Base-by-base conservation (phyloP, 2,888 invertebrate genomes). In the Thera obeliscata region DNA sequence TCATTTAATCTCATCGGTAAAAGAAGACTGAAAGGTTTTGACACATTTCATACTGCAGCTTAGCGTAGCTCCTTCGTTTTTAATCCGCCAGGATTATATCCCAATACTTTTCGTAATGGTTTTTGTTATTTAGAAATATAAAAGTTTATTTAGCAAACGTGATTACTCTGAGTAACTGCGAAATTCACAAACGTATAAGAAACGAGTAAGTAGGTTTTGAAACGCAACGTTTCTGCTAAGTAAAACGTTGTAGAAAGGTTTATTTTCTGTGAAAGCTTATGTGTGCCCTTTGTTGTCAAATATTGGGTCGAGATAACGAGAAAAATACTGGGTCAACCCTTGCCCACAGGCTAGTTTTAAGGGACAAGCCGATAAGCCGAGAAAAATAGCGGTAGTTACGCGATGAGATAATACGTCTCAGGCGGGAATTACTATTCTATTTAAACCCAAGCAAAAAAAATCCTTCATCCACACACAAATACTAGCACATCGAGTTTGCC, bases 251-350 rank as follows among this genome's bases (percentile, higher is more conserved):
- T 67, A 67, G 61, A 69, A 67, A 71, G 65, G 65, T 66, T 74
- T 76, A 69, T 73, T 70, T 73, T 64, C 48, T 67, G 55, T 41
- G 59, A 65, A 66, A 67, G 68, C 62, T 63, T 62, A 54, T 71
- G 74, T 66, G 69, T 60, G 57, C 62, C 77, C 73, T 81, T 82
- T 83, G 78, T 79, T 75, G 70, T 78, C 72, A 70, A 73, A 78
- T 78, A 76, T 70, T 66, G 64, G 67, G 70, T 58, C 54, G 56
- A 75, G 72, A 74, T 75, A 72, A 72, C 70, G 60, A 66, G 62
- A 55, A 62, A 72, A 74, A 74, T 73, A 70, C 72, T 74, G 66
- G 73, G 74, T 73, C 73, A 76, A 78, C 71, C 75, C 75, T 76
- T 76, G 74, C 78, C 75, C 69, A 68, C 63, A 75, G 78, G 78